Percentiles rank a stretch among this genome's conserved stretches.
Conservation (phyloP, 1,140 invertebrate genomes). For the Drosophila pachea region DNA sequence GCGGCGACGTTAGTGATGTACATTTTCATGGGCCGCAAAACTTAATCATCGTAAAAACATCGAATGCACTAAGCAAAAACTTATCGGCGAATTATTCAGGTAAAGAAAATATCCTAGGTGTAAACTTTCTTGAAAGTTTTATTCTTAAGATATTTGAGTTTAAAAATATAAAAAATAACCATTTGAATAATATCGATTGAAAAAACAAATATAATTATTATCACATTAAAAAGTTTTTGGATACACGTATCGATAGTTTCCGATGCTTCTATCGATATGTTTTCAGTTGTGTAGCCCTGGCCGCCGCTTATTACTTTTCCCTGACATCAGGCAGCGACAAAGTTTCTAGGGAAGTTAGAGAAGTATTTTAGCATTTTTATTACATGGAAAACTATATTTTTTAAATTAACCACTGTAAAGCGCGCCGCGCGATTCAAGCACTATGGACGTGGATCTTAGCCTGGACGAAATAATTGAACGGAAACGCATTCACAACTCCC, state of each 20-base stretch:
- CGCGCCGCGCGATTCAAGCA: slow-evolving; percentile 3
- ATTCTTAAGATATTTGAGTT: not conserved
- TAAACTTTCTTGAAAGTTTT: no score
- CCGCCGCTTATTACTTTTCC: not conserved
- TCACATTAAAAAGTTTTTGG: no score
- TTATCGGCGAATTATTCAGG: not conserved
- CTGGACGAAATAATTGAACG: slow-evolving; percentile 65
- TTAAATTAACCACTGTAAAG: slow-evolving; percentile 2
- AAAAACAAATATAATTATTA: not conserved
- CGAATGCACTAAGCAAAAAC: not conserved
- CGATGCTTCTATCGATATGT: not conserved
- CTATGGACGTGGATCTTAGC: slow-evolving; percentile 55
- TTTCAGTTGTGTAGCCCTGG: not conserved
- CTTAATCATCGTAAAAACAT: not conserved
- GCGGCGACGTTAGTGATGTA: slow-evolving; percentile 34
- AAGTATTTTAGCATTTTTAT: not conserved
- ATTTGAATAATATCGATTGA: not conserved
- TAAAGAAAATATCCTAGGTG: no score
- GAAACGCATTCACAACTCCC: slow-evolving; percentile 39
- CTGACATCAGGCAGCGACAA: not conserved
- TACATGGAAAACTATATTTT: slow-evolving; percentile 10
- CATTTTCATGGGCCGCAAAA: not conserved
- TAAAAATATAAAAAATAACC: not conserved
- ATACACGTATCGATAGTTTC: not conserved
- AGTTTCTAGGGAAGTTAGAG: slow-evolving; percentile 1